Percentiles rank a stretch among this genome's conserved stretches.
These are phyloP conservation scores for Scleropages formosus DNA, from an alignment of 2,797 vertebrate genomes.

Conservation along the genomic window DNA sequence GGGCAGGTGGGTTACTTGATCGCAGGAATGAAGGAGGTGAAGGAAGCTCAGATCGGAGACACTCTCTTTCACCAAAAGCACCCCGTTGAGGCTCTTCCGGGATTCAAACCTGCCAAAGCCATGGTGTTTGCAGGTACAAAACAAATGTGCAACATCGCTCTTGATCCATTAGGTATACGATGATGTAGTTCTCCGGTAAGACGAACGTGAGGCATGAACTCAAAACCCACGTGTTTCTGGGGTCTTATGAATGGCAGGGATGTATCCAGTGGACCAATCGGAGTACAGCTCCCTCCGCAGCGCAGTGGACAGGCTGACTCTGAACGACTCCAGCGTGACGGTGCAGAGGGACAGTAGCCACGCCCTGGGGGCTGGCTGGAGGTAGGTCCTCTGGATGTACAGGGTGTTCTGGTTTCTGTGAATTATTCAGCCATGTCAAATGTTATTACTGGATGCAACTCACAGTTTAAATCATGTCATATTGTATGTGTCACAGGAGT, in stretches of 20 bases:
- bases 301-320: slow-evolving; percentile 87
- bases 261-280: slow-evolving; percentile 93
- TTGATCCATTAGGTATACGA: not conserved
- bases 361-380: slow-evolving; percentile 95
- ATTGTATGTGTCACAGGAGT: too few relatives aligned
- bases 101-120: slow-evolving; percentile 91
- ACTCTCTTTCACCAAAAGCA: slow-evolving; percentile 83
- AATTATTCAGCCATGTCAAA: too few relatives aligned
- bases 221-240: slow-evolving; percentile 3
- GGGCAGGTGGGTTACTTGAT: slow-evolving; percentile 95
- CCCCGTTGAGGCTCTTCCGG: slow-evolving; percentile 85
- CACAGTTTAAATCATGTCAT: too few relatives aligned
- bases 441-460: too few relatives aligned
- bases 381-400: slow-evolving; percentile 63
- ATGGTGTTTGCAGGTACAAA: slow-evolving; percentile 96
- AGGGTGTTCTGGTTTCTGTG: not conserved
- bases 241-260: slow-evolving; percentile 68
- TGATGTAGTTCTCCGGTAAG: not conserved
- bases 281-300: slow-evolving; percentile 86
- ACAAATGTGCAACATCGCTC: not conserved
- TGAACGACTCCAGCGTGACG: slow-evolving; percentile 93
- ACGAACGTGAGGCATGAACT: not conserved
- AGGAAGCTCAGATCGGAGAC: slow-evolving; percentile 96
- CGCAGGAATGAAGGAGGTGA: slow-evolving; percentile 94
- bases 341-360: slow-evolving; percentile 89